These are phyloP conservation scores for Pachycephala philippinensis DNA, from an alignment of 2,113 vertebrate genomes.

Conservation along the genomic window DNA sequence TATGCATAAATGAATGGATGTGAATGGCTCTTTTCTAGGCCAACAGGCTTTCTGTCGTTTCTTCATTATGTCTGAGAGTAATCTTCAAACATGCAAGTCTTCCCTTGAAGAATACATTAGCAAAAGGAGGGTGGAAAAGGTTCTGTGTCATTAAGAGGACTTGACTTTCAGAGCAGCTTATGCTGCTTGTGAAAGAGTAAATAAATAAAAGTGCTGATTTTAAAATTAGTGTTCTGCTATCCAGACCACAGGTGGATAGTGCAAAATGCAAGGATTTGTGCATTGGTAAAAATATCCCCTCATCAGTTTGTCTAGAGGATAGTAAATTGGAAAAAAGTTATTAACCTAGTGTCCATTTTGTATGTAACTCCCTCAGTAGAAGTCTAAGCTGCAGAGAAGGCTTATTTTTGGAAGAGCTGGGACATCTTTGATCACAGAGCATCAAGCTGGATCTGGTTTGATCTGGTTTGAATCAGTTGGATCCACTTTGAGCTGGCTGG, in stretches of 20 bases:
- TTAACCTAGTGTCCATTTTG: not conserved
- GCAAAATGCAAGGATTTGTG: not conserved
- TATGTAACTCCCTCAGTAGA: not conserved
- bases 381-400: not conserved
- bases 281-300: not conserved
- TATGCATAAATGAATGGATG: slow-evolving; percentile 51
- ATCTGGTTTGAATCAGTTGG: not conserved
- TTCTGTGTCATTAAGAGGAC: not conserved
- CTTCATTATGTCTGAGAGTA: slow-evolving; percentile 31
- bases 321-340: not conserved
- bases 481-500: rapidly evolving
- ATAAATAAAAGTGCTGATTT: not conserved
- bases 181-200: not conserved
- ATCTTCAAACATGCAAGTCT: slow-evolving; percentile 9
- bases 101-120: not conserved
- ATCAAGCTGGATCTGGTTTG: not conserved
- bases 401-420: not conserved
- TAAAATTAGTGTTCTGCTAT: not conserved
- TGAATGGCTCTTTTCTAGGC: slow-evolving; percentile 39
- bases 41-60: slow-evolving; percentile 2
- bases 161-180: not conserved
- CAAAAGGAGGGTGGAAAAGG: not conserved
- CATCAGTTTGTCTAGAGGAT: not conserved
- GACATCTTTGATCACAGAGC: not conserved
- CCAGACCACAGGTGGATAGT: not conserved